Evolutionary conservation across 2,888 invertebrate genomes (phyloP), one percentile per base, ranked within the genome.

Genomic region (Arenicola marina): DNA sequence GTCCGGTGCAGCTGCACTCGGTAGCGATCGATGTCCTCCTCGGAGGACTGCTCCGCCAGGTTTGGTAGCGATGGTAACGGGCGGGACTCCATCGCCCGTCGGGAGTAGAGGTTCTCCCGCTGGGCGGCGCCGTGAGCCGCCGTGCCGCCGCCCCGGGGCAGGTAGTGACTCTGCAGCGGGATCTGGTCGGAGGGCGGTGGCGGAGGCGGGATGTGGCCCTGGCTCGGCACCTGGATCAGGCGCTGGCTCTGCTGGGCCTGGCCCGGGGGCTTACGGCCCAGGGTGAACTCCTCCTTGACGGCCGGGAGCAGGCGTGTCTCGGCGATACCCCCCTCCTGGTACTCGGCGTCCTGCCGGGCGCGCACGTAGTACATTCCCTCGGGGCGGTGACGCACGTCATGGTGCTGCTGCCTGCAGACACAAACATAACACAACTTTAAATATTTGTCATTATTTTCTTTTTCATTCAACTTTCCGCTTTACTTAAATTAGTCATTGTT

Each of bases 21-120:
- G 58, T 54, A 58, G 15, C 55, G 58, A n/a, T 32, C 28, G 2
- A 34, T 34, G 31, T 62, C 62, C 2, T 51, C 62, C 2, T 62
- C 62, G 3, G 46, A n/a, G 29, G 31, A 29, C 55, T 55, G 57
- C 11, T 59, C 57, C 34, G 31, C 32, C 15, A 55, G 34, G 29
- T 59, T 53, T 3, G 69, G 69, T 15, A 69, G 31, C n/a, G 66
- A 66, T 1, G 70, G 70, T 31, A 70, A 60, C 2, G 70, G 70
- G 1, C 70, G 55, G 15, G 56, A 55, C 51, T 70, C 66, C 62
- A 67, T 67, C 43, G 56, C 31, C n/a, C 62, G 53, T 2, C 53
- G 63, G 11, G 43, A 59, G 53, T 65, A 67, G 2, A 65, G 43
- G 48, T 67, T 65, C 34, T 55, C 29, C 21, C 67, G 28, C 31